These are phyloP conservation scores for Cacatua alba DNA, from an alignment of 2,113 vertebrate species.

Conservation along the genomic window DNA sequence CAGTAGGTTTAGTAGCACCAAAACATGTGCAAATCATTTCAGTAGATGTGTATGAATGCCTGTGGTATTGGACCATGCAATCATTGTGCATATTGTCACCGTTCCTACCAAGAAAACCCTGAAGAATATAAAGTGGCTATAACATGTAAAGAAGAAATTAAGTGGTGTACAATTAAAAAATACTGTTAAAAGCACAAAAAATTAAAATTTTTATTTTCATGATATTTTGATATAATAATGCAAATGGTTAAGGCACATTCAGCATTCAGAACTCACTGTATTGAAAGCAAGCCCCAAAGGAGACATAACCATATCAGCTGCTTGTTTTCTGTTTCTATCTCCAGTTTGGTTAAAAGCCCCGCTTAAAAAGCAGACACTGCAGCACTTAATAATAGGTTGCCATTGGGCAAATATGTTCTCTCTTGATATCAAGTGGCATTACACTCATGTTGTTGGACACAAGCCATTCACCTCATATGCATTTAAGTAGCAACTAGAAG, in stretches of 20 bases:
- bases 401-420: conserved; percentile 5
- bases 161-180: neutral
- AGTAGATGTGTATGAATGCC: neutral
- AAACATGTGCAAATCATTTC: neutral
- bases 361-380: conserved; percentile 30
- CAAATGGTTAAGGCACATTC: neutral
- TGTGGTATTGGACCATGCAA: neutral
- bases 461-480: neutral
- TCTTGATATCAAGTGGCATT: neutral
- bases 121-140: neutral
- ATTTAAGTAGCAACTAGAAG: neutral
- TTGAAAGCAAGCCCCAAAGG: conserved; percentile 3
- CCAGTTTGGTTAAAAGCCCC: conserved; percentile 9
- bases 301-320: conserved; percentile 2
- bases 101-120: neutral
- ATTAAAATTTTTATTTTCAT: neutral
- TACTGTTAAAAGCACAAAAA: neutral
- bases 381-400: conserved; percentile 43
- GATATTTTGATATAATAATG: neutral
- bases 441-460: neutral
- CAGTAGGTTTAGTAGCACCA: neutral
- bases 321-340: conserved; percentile 24
- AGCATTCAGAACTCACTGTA: conserved; percentile 1
- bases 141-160: neutral
- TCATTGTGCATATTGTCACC: neutral